Evolutionary conservation across 2,113 vertebrate species (phyloP).

Genomic region (Erythrocercus mccallii): DNA sequence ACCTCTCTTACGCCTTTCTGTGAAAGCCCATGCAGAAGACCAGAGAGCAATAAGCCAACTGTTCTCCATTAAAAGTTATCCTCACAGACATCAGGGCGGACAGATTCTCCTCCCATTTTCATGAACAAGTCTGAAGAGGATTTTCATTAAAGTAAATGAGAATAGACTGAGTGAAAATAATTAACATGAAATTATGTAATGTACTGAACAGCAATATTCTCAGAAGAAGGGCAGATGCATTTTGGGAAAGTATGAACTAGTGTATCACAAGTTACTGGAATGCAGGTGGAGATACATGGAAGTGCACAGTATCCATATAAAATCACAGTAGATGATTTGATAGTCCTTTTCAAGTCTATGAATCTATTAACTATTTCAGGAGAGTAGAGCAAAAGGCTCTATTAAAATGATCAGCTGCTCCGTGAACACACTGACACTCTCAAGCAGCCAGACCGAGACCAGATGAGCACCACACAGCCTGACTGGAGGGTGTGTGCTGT

Average conservation of each 20-base stretch:
- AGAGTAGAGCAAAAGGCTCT: not conserved
- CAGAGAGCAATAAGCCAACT: not conserved
- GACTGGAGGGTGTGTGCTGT: not conserved
- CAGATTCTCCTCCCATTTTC: not conserved
- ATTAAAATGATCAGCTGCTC: not conserved
- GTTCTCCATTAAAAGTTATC: not conserved
- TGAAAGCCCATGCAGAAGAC: not conserved
- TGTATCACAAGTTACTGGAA: not conserved
- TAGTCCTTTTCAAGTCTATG: not conserved
- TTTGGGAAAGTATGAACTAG: not conserved
- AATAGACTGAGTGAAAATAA: conserved; percentile 3
- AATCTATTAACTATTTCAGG: not conserved
- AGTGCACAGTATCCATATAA: not conserved
- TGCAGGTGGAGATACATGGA: not conserved
- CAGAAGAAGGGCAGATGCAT: not conserved
- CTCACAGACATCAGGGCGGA: not conserved
- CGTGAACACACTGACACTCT: not conserved
- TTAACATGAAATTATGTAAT: conserved; percentile 1
- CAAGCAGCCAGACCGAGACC: not conserved
- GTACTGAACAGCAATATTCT: not conserved
- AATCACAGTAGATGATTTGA: not conserved
- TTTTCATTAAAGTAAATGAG: conserved; percentile 26
- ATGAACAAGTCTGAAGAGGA: not conserved
- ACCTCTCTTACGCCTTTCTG: not conserved
- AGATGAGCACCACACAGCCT: not conserved